Base-by-base conservation (phyloP, 2,888 invertebrate species). In the Leptogaster cylindrica region DNA sequence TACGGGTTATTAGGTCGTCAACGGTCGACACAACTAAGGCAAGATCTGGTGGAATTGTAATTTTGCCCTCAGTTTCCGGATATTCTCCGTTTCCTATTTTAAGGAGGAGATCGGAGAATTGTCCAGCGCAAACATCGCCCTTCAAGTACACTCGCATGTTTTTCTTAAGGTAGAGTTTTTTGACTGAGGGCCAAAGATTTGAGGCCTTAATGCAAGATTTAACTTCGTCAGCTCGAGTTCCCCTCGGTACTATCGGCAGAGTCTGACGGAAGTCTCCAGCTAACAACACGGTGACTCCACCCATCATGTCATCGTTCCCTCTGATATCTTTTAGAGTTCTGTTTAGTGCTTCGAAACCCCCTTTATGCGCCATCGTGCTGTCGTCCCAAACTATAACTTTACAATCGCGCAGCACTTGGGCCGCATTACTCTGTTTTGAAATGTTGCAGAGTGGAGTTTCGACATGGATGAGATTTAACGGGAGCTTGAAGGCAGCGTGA, bases 361-460 rank as follows among this genome's bases (percentile, higher is more conserved):
- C n/a, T n/a, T n/a, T n/a, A 72, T 67, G 50, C 72, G 70, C 72
- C 73, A 75, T 50, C 75, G 75, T 18, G 73, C 72, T 68, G 6
- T 74, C 72, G 67, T 73, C 72, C 73, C 74, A 75, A 58, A 77
- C 65, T 16, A 77, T 75, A 16, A 77, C 67, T 71, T 71, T 71
- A n/a, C n/a, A n/a, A n/a, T n/a, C n/a, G n/a, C n/a, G n/a, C 46
- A 76, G 70, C 51, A 77, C 72, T 73, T 71, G 73, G 46, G 72
- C 76, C 73, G 73, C 74, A 68, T 72, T 73, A 14, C 75, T 74
- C 55, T 71, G 71, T 73, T 73, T 74, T 51, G 74, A 66, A 72
- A 77, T 74, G 64, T 74, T 74, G 67, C 75, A 76, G 20, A 70
- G 71, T 46, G 75, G 73, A 55, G 66, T 61, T 72, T 77, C 73